A percentile compares a stretch with the other conserved stretches of the same genome.
Conservation (phyloP, 2,797 vertebrate genomes). For the Harpagifer antarcticus region DNA sequence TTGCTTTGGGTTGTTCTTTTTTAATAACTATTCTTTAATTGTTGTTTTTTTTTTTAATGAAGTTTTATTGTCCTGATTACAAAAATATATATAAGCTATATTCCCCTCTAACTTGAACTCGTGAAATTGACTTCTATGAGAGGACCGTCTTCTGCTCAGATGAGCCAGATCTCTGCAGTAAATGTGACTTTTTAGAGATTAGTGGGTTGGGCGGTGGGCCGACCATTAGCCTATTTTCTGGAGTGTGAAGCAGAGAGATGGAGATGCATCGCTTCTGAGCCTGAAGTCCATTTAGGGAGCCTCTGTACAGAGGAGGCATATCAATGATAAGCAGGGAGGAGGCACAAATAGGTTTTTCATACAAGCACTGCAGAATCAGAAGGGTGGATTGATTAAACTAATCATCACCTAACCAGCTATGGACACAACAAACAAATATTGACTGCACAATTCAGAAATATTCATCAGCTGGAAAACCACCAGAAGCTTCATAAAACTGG, state of each 20-base stretch:
- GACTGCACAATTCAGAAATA: conserved; percentile 9
- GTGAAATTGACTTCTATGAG: background rate
- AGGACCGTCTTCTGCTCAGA: conserved; percentile 24
- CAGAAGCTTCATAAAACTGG: background rate
- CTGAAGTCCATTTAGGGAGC: conserved; percentile 37
- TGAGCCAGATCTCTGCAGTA: conserved; percentile 34
- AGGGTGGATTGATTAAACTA: conserved; percentile 33
- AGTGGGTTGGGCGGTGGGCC: conserved; percentile 23
- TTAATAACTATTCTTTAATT: no score
- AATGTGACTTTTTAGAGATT: conserved; percentile 48
- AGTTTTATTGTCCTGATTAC: no score
- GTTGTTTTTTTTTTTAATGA: no score
- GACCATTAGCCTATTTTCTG: conserved; percentile 49
- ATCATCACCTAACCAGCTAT: conserved; percentile 33
- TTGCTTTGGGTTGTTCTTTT: no score
- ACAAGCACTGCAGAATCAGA: conserved; percentile 5
- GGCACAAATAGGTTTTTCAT: conserved; percentile 32
- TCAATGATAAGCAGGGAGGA: conserved; percentile 33
- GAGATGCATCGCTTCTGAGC: conserved; percentile 37
- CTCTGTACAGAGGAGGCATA: conserved; percentile 14
- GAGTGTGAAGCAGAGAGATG: conserved; percentile 61
- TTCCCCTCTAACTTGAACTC: background rate
- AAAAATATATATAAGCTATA: no score
- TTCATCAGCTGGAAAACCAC: conserved; percentile 16
- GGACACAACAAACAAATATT: conserved; percentile 12